Evolutionary conservation across 2,888 invertebrate species (phyloP).

Genomic region (Hypomecis atomaria): DNA sequence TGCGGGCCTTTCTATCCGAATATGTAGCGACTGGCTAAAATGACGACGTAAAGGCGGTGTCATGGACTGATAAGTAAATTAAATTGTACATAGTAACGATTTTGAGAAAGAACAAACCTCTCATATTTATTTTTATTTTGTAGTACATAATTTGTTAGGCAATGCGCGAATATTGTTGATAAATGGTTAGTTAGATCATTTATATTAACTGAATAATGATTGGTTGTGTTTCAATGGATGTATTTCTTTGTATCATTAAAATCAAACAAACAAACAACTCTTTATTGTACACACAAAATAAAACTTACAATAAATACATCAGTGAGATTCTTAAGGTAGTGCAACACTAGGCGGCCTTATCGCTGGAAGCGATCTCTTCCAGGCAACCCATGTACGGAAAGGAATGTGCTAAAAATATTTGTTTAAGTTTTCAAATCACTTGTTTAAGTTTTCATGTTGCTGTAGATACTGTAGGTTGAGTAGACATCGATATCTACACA

Average conservation of each 20-base stretch:
- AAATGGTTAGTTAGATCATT: constrained; percentile 70
- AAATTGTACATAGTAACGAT: constrained; percentile 74
- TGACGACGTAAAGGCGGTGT: constrained; percentile 49
- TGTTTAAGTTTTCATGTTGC: constrained; percentile 52
- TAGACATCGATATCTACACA: constrained; percentile 2
- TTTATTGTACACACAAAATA: too few species aligned
- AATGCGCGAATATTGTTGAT: constrained; percentile 68
- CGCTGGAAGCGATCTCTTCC: too few species aligned
- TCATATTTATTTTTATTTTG: constrained; percentile 75
- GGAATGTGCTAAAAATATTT: too few species aligned
- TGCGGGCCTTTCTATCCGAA: background rate
- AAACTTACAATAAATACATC: too few species aligned
- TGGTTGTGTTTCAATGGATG: constrained; percentile 53
- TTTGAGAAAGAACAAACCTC: constrained; percentile 77
- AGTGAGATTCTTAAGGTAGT: too few species aligned
- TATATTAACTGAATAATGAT: constrained; percentile 60
- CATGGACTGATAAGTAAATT: constrained; percentile 72
- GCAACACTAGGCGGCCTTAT: too few species aligned
- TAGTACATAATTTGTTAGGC: constrained; percentile 63
- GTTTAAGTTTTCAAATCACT: too few species aligned
- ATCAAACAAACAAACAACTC: too few species aligned
- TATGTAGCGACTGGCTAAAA: constrained; percentile 5
- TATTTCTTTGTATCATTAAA: constrained; percentile 42
- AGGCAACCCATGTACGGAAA: too few species aligned
- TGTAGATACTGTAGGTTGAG: constrained; percentile 8